phyloP scores from a whole-genome alignment of 2,888 invertebrate species.

The Leucozona laternaria region DNA sequence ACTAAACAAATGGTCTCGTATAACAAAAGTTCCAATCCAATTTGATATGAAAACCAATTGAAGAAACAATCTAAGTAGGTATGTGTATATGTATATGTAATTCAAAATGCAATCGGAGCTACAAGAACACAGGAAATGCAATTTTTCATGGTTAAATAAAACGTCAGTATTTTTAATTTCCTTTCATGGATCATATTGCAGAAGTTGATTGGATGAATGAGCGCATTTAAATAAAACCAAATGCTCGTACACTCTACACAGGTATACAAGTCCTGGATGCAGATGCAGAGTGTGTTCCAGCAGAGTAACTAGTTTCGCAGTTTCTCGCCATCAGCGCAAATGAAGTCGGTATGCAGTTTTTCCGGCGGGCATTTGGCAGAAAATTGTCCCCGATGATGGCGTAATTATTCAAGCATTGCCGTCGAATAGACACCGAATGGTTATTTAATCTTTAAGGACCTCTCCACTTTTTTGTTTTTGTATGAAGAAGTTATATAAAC shows the following conservation, averaged over 20 bases:
- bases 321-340: constrained; percentile 32
- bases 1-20: not conserved
- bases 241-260: not conserved
- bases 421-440: constrained; percentile 45
- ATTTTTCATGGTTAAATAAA: constrained; percentile 75
- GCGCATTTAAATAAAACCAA: constrained; percentile 48
- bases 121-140: constrained; percentile 51
- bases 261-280: not conserved
- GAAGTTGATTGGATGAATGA: constrained; percentile 61
- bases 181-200: constrained; percentile 64
- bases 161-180: constrained; percentile 66
- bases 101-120: constrained; percentile 35
- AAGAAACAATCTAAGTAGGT: constrained; percentile 22
- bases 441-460: constrained; percentile 5
- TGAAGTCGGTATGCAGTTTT: constrained; percentile 30
- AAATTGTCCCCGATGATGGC: constrained; percentile 72
- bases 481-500: constrained; percentile 19
- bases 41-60: not conserved
- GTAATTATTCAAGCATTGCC: constrained; percentile 69
- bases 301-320: constrained; percentile 16
- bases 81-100: no score
- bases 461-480: not conserved
- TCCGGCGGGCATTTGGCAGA: constrained; percentile 61
- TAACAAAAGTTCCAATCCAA: not conserved
- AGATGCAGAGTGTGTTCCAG: not conserved